Base-by-base conservation (phyloP, 2,797 vertebrate genomes). In the Falco biarmicus region DNA sequence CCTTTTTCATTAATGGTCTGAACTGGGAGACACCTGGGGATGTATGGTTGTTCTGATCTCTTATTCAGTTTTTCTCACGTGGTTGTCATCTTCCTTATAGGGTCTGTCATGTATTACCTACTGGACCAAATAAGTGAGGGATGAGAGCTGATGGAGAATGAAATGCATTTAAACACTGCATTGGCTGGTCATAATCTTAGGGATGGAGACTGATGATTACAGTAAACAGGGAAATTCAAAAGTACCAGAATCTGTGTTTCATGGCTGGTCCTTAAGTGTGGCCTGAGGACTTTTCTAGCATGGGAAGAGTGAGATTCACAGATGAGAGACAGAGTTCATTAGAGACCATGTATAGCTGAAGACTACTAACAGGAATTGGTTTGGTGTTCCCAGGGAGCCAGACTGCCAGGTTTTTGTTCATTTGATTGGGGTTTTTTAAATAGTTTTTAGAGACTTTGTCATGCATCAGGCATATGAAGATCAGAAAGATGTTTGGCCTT, bases 71-170 rank as follows among this genome's bases (percentile, higher is more conserved):
- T 74, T 77, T 15, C 20, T 86, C n/a, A 9, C 34, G 31, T 66
- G 48, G 13, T 45, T 56, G 24, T 57, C 0, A 0, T 56, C 22
- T 73, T 71, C 11, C 43, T 61, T 29, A 21, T 34, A 34, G 24
- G 10, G 6, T 70, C 32, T 70, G 15, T 61, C 56, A 66, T 31
- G 18, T 22, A 34, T 29, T 66, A 61, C 18, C 24, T 75, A 39
- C 43, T 34, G 75, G 14, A 41, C 19, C 9, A 9, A 84, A 4
- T 10, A 59, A 69, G 6, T 20, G 66, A 34, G 20, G 28, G 37
- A 15, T 57, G 37, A 82, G 59, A 70, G 29, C 57, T 94, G 39
- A 45, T 0, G 9, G 26, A 61, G 11, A 22, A n/a, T 45, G 16
- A 63, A 90, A 82, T 53, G 18, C 9, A 18, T 69, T 47, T 84